Base-by-base conservation (phyloP, 2,888 invertebrate species). In the Yponomeuta cagnagella region DNA sequence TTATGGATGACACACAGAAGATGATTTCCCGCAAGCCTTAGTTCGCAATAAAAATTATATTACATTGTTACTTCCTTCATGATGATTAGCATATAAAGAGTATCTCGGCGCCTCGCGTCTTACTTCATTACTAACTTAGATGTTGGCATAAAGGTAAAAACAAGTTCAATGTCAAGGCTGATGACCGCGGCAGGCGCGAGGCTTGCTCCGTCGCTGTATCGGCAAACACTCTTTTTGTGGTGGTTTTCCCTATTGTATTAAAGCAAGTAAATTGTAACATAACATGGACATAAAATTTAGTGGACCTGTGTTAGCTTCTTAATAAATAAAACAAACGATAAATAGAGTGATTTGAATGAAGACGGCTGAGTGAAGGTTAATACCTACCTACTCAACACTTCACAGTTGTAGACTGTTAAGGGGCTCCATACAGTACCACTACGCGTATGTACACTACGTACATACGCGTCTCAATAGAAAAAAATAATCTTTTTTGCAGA, bases 111-210 rank as follows among this genome's bases (percentile, higher is more conserved):
- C 52, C 52, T 2, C 52, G 52, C 52, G 52, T 58, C 52, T 58
- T 58, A 58, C 52, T 58, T 58, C 52, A 58, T 58, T 58, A 58
- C 52, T 8, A 43, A 33, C 33, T 33, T 33, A 43, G 43, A 43
- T 8, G 52, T 15, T 15, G 15, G 52, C 52, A 1, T 58, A 58
- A 52, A 70, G 63, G 30, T 31, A 70, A 76, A 80, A 84, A 83
- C 82, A 80, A 77, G 84, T 84, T 82, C 88, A 89, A 84, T 89
- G 88, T 89, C 89, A 89, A 87, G 86, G 89, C 84, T 80, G 84
- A 79, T 88, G 89, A 89, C 89, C 88, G 85, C 83, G 74, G 33
- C 43, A 8, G n/a, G 48, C 43, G 31, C 12, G 30, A 65, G 4
- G 30, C 9, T 33, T 43, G 43, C 43, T 3, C 9, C 10, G 64